Conservation (phyloP, 1,140 invertebrate genomes). For the Drusus annulatus region DNA sequence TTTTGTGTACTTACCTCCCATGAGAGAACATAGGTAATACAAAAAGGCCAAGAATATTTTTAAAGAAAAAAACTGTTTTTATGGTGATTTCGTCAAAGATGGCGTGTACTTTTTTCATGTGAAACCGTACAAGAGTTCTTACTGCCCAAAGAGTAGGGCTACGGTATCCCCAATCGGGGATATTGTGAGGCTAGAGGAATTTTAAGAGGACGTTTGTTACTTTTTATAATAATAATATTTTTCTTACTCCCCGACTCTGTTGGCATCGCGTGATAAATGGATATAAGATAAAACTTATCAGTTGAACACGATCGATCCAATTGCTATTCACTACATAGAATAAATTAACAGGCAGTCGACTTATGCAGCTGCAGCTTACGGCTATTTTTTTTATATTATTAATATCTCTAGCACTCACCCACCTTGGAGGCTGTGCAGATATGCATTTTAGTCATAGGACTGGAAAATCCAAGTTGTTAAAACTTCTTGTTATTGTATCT, state of each 20-base stretch:
- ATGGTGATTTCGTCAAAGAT: too few relatives aligned
- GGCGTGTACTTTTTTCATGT: too few relatives aligned
- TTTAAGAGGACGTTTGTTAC: too few relatives aligned
- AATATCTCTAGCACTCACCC: background rate
- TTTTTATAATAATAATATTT: background rate
- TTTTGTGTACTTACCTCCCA: too few relatives aligned
- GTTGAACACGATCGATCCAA: conserved; percentile 3
- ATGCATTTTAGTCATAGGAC: conserved; percentile 1
- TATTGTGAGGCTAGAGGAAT: too few relatives aligned
- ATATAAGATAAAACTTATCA: conserved; percentile 12
- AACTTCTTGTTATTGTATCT: background rate
- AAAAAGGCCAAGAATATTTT: too few relatives aligned
- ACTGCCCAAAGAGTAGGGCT: too few relatives aligned
- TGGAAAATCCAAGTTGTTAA: conserved; percentile 21
- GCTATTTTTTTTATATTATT: conserved; percentile 10
- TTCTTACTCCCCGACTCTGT: background rate
- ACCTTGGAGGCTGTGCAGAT: conserved; percentile 3
- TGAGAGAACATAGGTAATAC: too few relatives aligned
- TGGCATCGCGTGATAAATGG: background rate
- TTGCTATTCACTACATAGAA: background rate
- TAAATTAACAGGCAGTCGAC: conserved; percentile 1
- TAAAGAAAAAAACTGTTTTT: too few relatives aligned
- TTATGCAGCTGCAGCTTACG: background rate
- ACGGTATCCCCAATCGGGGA: too few relatives aligned
- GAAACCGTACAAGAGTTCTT: too few relatives aligned